A percentile compares a stretch with the other conserved stretches of the same genome.
phyloP scores from a whole-genome alignment of 2,797 vertebrate genomes.

The Decapterus maruadsi region DNA sequence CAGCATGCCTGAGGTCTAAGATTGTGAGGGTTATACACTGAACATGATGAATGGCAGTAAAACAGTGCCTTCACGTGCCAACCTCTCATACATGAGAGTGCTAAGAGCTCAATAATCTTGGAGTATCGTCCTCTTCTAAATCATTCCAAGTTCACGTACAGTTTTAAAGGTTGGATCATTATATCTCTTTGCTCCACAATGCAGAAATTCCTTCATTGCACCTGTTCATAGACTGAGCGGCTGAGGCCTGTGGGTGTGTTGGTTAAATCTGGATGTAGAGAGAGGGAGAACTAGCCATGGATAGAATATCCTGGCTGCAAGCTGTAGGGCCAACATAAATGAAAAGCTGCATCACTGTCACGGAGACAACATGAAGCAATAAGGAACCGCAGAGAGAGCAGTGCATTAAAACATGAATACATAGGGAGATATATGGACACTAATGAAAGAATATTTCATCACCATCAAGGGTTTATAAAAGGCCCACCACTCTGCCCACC shows the following conservation, averaged over 20 bases:
- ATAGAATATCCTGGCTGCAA: constrained; percentile 37
- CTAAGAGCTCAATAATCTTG: constrained; percentile 42
- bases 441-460: constrained; percentile 78
- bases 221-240: constrained; percentile 11
- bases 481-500: constrained; percentile 60
- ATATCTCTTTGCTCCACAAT: constrained; percentile 20
- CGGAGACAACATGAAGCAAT: constrained; percentile 57
- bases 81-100: constrained; percentile 42
- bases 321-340: constrained; percentile 56
- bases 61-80: constrained; percentile 43
- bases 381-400: constrained; percentile 60
- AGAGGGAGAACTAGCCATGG: constrained; percentile 34
- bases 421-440: constrained; percentile 54
- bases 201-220: constrained; percentile 22
- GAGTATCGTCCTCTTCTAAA: constrained; percentile 26
- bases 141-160: constrained; percentile 31
- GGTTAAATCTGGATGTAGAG: constrained; percentile 31
- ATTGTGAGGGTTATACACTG: constrained; percentile 46
- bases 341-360: constrained; percentile 66
- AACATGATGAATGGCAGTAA: constrained; percentile 61
- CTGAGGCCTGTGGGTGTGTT: constrained; percentile 19
- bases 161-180: constrained; percentile 18
- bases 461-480: constrained; percentile 75
- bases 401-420: constrained; percentile 67
- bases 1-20: constrained; percentile 60